These are phyloP conservation scores for Dinothrombium tinctorium DNA, from an alignment of 1,140 invertebrate species.

Conservation along the genomic window DNA sequence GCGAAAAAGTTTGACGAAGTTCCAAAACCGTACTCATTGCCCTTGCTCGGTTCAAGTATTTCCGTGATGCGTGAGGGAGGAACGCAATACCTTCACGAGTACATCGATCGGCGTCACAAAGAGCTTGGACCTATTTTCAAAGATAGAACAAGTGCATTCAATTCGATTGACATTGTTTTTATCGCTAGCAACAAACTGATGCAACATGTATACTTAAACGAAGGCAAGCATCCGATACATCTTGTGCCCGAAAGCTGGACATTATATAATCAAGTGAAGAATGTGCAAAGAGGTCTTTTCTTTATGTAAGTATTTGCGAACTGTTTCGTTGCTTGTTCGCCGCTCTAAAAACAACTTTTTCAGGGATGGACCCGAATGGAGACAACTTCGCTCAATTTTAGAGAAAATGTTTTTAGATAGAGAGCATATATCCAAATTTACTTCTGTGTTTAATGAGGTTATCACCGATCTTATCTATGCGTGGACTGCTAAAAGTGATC, in stretches of 20 bases:
- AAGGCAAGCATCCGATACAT: slow-evolving; percentile 50
- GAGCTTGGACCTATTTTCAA: slow-evolving; percentile 45
- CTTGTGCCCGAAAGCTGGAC: slow-evolving; percentile 56
- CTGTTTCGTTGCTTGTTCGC: neutral
- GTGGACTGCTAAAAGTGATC: slow-evolving; percentile 19
- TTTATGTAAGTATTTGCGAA: slow-evolving; percentile 41
- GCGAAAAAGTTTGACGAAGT: slow-evolving; percentile 19
- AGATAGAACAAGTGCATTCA: slow-evolving; percentile 39
- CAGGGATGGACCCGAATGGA: slow-evolving; percentile 54
- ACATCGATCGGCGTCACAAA: slow-evolving; percentile 41
- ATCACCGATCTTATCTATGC: slow-evolving; percentile 23
- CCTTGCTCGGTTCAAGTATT: slow-evolving; percentile 29
- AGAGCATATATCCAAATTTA: slow-evolving; percentile 22
- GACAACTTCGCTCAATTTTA: slow-evolving; percentile 30
- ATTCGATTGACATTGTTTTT: slow-evolving; percentile 31
- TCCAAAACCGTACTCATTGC: slow-evolving; percentile 25
- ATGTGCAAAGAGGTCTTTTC: slow-evolving; percentile 46
- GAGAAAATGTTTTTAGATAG: slow-evolving; percentile 28
- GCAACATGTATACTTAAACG: slow-evolving; percentile 39
- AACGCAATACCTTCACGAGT: slow-evolving; percentile 34
- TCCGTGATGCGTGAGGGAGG: slow-evolving; percentile 28
- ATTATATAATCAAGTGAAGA: slow-evolving; percentile 43
- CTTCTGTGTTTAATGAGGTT: slow-evolving; percentile 26
- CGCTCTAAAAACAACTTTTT: slow-evolving; percentile 5
- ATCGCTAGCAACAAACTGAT: slow-evolving; percentile 40